Evolutionary conservation across 2,797 vertebrate species (phyloP), one percentile per base, ranked within the genome.

Genomic region (Serranus cabrilla): DNA sequence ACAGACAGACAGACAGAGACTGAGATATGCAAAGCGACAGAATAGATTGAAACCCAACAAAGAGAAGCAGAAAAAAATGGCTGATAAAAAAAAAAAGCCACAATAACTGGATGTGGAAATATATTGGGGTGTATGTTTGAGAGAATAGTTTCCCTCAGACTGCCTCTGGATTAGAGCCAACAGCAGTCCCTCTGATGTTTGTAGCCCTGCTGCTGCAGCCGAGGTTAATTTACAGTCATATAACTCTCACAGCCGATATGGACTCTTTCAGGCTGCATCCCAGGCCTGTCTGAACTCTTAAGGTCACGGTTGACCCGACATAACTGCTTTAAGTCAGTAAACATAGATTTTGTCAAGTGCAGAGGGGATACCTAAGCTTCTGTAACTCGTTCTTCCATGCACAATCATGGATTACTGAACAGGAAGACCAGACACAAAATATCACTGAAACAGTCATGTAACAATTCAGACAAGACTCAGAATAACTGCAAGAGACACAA

Each of bases 131-230:
- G 2, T 25, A 43, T 59, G 54, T 63, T 2, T 25, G 25, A 60
- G 54, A 60, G 68, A 60, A 11, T 42, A 11, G 60, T 82, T 70
- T 79, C 11, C 73, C 9, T 55, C 45, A 16, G 34, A 73, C 43
- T 23, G 20, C 14, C 25, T 73, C 66, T 84, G 82, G 78, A 81
- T 2, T 12, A 3, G 18, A 54, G 62, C 87, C 84, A 86, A 3
- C 34, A 62, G 40, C 67, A 39, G 39, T 14, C 40, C 14, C 18
- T 75, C 73, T 76, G 79, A 66, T 58, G 46, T 78, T 56, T 73
- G 60, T 13, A 57, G 42, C 23, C 27, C 71, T 23, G 50, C 37
- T 66, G 73, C 34, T 64, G 66, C 47, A 40, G 45, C 42, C 13
- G 31, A 71, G 25, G 12, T 10, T 69, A 61, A 81, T 82, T 78